These are phyloP conservation scores for Crossaster papposus DNA, from an alignment of 53 echinoderm and acorn worm genomes.

Conservation along the genomic window DNA sequence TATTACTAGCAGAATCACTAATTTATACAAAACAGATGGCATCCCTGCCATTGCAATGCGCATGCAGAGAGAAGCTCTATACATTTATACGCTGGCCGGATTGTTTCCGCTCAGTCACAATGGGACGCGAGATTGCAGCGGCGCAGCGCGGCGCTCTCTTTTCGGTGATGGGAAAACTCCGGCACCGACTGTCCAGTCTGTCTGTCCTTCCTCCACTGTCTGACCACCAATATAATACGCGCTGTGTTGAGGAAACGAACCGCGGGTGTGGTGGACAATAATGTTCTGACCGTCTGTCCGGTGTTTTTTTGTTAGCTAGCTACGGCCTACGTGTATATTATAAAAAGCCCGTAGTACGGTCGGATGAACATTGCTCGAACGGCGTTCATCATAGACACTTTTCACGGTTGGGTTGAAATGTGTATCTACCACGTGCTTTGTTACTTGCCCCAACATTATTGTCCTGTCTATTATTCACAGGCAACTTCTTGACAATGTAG, in stretches of 20 bases:
- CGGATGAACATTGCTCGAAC: slow-evolving; percentile 20
- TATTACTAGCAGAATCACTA: slow-evolving; percentile 15
- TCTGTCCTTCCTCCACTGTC: too few relatives aligned
- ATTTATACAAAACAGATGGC: slow-evolving; percentile 38
- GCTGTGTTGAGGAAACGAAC: neutral
- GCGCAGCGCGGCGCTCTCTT: neutral
- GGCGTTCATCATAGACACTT: too few relatives aligned
- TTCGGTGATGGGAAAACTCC: neutral
- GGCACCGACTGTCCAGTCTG: neutral
- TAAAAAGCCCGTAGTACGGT: slow-evolving; percentile 4
- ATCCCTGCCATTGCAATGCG: neutral
- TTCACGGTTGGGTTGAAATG: too few relatives aligned
- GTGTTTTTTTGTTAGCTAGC: neutral
- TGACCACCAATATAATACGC: too few relatives aligned
- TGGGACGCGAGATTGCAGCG: slow-evolving; percentile 8
- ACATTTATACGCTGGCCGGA: neutral
- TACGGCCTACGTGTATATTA: too few relatives aligned
- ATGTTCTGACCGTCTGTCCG: slow-evolving; percentile 11
- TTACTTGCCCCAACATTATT: too few relatives aligned
- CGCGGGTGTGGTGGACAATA: neutral
- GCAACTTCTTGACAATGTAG: too few relatives aligned
- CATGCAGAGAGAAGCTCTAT: neutral
- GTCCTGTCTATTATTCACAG: too few relatives aligned
- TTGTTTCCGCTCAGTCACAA: neutral
- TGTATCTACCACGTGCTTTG: too few relatives aligned